Conservation (phyloP, 2,797 vertebrate genomes). For the Phoeniculus purpureus region DNA sequence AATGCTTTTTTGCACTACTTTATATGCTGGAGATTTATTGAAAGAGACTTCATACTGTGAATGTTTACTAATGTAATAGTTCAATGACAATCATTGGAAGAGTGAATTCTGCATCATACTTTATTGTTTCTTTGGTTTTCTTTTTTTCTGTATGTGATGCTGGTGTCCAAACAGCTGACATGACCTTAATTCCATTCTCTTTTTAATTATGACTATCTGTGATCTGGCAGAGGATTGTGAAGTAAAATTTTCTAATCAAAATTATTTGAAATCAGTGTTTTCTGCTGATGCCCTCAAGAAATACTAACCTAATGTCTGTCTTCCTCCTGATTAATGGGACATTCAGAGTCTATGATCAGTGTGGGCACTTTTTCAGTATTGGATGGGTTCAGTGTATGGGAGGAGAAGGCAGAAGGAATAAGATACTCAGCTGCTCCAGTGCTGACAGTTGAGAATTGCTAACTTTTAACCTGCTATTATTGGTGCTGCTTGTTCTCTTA, state of each 20-base stretch:
- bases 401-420: constrained; percentile 55
- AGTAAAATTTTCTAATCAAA: constrained; percentile 77
- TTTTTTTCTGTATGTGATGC: constrained; percentile 48
- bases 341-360: constrained; percentile 52
- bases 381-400: constrained; percentile 57
- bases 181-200: constrained; percentile 68
- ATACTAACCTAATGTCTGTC: constrained; percentile 49
- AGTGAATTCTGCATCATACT: constrained; percentile 76
- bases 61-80: constrained; percentile 82
- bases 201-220: constrained; percentile 73
- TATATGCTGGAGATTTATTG: constrained; percentile 79
- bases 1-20: constrained; percentile 83
- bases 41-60: constrained; percentile 86
- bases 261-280: constrained; percentile 73
- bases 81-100: constrained; percentile 84
- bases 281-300: constrained; percentile 63
- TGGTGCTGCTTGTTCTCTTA: constrained; percentile 55
- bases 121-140: constrained; percentile 68
- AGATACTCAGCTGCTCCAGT: constrained; percentile 55
- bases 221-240: constrained; percentile 73
- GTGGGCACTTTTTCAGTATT: constrained; percentile 13
- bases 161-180: constrained; percentile 65
- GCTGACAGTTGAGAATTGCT: constrained; percentile 67
- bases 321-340: constrained; percentile 56
- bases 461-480: constrained; percentile 65